These are phyloP conservation scores for Passer domesticus DNA, from an alignment of 2,113 vertebrate species.

Conservation along the genomic window DNA sequence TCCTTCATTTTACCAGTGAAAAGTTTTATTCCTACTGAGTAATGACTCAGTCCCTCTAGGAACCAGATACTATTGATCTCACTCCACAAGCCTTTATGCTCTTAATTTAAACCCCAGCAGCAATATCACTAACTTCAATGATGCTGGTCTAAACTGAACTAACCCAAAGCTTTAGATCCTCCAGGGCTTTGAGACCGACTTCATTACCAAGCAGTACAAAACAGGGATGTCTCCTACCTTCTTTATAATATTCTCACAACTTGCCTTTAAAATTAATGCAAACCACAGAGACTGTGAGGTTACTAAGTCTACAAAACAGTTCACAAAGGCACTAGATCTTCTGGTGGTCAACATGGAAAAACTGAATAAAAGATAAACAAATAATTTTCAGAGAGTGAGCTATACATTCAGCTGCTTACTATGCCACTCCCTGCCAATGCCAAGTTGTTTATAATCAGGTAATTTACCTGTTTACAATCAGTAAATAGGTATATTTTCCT, in stretches of 20 bases:
- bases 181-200: background rate
- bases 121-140: background rate
- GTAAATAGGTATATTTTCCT: background rate
- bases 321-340: background rate
- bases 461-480: no score
- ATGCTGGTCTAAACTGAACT: background rate
- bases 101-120: conserved; percentile 34
- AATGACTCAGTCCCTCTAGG: background rate
- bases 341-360: background rate
- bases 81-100: background rate
- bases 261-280: background rate
- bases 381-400: background rate
- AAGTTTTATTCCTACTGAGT: background rate
- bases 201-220: background rate
- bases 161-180: background rate
- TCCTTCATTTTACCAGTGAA: background rate
- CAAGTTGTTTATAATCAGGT: background rate
- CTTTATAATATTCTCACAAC: background rate
- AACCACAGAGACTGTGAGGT: background rate
- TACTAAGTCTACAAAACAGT: background rate
- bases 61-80: conserved; percentile 2
- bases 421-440: rapidly evolving
- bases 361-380: background rate
- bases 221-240: background rate
- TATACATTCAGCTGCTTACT: background rate